Base-by-base conservation (phyloP, 2,888 invertebrate genomes). In the Unio pictorum region DNA sequence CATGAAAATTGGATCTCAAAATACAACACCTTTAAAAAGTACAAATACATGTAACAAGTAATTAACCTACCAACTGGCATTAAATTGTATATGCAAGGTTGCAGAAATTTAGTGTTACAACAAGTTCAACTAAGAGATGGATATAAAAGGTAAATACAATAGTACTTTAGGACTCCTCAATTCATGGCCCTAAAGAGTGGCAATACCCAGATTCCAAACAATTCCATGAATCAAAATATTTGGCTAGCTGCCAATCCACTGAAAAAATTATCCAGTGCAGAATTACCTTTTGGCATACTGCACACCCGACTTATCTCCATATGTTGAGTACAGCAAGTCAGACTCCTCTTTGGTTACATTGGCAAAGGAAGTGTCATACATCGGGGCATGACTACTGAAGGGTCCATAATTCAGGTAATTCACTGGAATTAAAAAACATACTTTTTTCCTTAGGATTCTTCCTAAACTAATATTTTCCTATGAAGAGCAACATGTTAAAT, bases 291-390 rank as follows among this genome's bases (percentile, higher is more conserved):
- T 94, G 0, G 96, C 95, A 89, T 96, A 96, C 80, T 94, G 93
- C 18, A 95, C 94, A 0, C 96, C 95, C 1, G 94, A 94, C 81
- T 97, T 97, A 84, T 96, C 95, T 89, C 96, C 98, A 87, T 99
- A 96, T 0, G 98, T 97, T 78, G 95, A 94, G 84, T 95, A 93
- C 3, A 99, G 93, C 78, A 98, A 90, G 85, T 98, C 97, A 0
- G 96, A 95, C 88, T 98, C 98, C 75, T 96, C 96, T 88, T 96
- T 95, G 55, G 94, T 95, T 72, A 98, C 91, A 84, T 96, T 97
- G 0, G 99, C 94, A 92, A 98, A 98, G 7, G 98, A 96, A 0
- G 98, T 97, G 91, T 99, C 99, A 90, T 96, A 97, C 58, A 95
- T 94, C 0, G 99, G 99, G 5, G 98, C 98, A 91, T 98, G 98